phyloP scores from a whole-genome alignment of 2,888 invertebrate genomes.

The Dicycla oo region DNA sequence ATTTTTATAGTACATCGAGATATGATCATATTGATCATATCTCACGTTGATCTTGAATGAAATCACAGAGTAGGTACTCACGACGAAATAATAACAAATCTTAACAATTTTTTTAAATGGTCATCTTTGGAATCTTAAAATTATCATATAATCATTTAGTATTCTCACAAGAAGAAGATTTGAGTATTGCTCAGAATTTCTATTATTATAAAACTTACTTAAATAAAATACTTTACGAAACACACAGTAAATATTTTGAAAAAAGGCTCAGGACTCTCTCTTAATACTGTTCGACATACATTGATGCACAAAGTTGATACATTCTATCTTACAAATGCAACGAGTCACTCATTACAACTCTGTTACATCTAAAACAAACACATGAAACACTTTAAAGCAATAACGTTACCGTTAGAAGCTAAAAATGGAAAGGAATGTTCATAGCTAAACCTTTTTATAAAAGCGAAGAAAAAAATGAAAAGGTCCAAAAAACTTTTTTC shows the following conservation, averaged over 20 bases:
- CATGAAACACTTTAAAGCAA: conserved; percentile 46
- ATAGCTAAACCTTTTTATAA: conserved; percentile 42
- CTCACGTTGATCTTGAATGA: conserved; percentile 45
- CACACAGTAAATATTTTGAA: conserved; percentile 66
- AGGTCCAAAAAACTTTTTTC: conserved; percentile 5
- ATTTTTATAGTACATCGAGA: conserved; percentile 56
- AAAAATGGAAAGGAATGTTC: conserved; percentile 59
- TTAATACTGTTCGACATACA: conserved; percentile 58
- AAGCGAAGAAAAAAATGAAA: conserved; percentile 37
- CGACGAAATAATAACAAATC: conserved; percentile 36
- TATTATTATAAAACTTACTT: conserved; percentile 75
- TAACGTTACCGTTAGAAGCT: conserved; percentile 41
- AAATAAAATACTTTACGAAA: conserved; percentile 64
- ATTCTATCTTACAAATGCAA: conserved; percentile 44
- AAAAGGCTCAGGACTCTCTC: conserved; percentile 77
- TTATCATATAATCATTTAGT: conserved; percentile 59
- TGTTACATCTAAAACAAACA: conserved; percentile 48
- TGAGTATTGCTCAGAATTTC: conserved; percentile 84
- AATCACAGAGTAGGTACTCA: conserved; percentile 51
- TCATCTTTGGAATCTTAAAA: conserved; percentile 56
- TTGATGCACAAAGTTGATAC: conserved; percentile 47
- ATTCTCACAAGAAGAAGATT: conserved; percentile 57
- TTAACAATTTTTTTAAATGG: conserved; percentile 29
- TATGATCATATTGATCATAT: conserved; percentile 9
- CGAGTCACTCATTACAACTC: conserved; percentile 37